Evolutionary conservation across 2,888 invertebrate species (phyloP).

Genomic region (Perdita meconis): DNA sequence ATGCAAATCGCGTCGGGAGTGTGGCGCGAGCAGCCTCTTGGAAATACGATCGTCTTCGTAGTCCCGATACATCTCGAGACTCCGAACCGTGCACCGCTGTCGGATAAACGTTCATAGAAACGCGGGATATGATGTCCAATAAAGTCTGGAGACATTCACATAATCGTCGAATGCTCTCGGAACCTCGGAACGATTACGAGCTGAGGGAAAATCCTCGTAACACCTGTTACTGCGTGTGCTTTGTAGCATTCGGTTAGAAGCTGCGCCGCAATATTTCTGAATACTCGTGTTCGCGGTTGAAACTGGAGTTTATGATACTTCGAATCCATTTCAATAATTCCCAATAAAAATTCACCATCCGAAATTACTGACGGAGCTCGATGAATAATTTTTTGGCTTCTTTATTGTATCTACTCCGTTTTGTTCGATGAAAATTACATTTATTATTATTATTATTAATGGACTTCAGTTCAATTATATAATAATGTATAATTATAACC

Average conservation of each 20-base stretch:
- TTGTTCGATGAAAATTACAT: too few species aligned
- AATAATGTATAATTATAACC: too few species aligned
- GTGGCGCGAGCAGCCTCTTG: not conserved
- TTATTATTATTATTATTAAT: too few species aligned
- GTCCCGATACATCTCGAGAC: not conserved
- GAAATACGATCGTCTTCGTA: not conserved
- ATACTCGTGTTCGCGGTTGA: not conserved
- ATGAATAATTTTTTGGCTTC: too few species aligned
- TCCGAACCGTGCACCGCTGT: not conserved
- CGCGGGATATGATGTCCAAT: constrained; percentile 7
- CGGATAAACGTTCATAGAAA: not conserved
- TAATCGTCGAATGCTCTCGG: not conserved
- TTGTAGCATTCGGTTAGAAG: not conserved
- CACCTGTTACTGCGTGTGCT: constrained; percentile 36
- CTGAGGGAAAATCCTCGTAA: constrained; percentile 17
- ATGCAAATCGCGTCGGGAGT: not conserved
- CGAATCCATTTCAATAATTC: not conserved
- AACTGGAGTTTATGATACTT: not conserved
- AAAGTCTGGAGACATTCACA: constrained; percentile 16
- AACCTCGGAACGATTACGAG: not conserved
- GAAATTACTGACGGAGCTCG: too few species aligned
- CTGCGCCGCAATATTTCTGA: not conserved
- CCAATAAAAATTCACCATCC: not conserved
- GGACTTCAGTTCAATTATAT: too few species aligned
- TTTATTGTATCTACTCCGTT: too few species aligned